Evolutionary conservation across 2,797 vertebrate genomes (phyloP).

Genomic region (Sebastes trivittatus): DNA sequence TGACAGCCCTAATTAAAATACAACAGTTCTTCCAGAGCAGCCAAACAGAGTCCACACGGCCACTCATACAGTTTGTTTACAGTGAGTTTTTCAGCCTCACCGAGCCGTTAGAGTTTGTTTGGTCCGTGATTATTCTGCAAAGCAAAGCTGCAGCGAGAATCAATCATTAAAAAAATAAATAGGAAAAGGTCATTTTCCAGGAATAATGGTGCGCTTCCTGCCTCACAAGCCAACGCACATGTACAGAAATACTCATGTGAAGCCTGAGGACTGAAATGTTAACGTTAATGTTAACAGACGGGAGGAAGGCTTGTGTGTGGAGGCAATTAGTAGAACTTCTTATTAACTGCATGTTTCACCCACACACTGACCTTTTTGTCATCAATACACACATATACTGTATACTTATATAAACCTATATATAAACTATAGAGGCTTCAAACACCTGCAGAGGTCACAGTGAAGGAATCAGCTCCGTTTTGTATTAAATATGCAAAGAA

Average conservation of each 20-base stretch:
- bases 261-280: not conserved
- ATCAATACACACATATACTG: not conserved
- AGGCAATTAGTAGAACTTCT: not conserved
- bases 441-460: not conserved
- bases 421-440: not conserved
- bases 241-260: not conserved
- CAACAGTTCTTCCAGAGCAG: not conserved
- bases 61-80: not conserved
- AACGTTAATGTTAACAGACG: not conserved
- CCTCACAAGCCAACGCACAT: not conserved
- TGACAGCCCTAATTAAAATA: not conserved
- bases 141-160: not conserved
- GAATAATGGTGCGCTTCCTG: slow-evolving; percentile 4
- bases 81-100: not conserved
- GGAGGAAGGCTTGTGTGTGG: no score
- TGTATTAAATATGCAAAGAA: not conserved
- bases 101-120: no score
- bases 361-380: not conserved
- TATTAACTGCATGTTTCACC: not conserved
- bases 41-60: not conserved
- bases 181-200: slow-evolving; percentile 28
- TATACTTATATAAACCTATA: not conserved
- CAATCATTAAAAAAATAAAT: slow-evolving; percentile 1
- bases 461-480: not conserved
- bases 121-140: not conserved